Evolutionary conservation across 2,797 vertebrate species (phyloP).

Genomic region (Etheostoma perlongum): DNA sequence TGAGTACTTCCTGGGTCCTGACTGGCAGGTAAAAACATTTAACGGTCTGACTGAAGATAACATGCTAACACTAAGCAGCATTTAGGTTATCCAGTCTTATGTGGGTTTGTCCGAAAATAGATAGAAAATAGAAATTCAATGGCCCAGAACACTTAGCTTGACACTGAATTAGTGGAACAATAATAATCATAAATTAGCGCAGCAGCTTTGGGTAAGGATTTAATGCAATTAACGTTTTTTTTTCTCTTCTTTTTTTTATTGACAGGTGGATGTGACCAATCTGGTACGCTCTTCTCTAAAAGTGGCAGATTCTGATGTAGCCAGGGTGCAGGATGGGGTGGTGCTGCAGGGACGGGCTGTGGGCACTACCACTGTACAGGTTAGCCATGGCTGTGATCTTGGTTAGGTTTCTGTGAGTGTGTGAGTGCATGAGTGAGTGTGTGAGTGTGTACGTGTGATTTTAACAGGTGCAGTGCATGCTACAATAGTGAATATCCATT

Average conservation of each 20-base stretch:
- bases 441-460: background rate
- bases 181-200: background rate
- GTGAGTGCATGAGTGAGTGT: conserved; percentile 6
- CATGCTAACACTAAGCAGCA: background rate
- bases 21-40: conserved; percentile 88
- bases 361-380: conserved; percentile 93
- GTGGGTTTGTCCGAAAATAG: background rate
- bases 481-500: background rate
- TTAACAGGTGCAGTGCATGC: background rate
- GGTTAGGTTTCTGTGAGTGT: background rate
- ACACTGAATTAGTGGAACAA: background rate
- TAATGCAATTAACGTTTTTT: background rate
- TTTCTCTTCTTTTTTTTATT: conserved; percentile 71
- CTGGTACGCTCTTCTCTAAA: conserved; percentile 89
- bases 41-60: background rate
- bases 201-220: background rate
- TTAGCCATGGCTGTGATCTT: conserved; percentile 56
- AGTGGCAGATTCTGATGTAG: conserved; percentile 89
- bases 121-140: background rate
- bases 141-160: background rate
- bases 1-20: conserved; percentile 88
- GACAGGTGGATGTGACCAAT: conserved; percentile 92
- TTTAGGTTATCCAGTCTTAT: background rate
- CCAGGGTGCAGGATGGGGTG: conserved; percentile 84
- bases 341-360: conserved; percentile 90